Conservation (phyloP, 2,113 vertebrate genomes). For the Tiliqua scincoides region DNA sequence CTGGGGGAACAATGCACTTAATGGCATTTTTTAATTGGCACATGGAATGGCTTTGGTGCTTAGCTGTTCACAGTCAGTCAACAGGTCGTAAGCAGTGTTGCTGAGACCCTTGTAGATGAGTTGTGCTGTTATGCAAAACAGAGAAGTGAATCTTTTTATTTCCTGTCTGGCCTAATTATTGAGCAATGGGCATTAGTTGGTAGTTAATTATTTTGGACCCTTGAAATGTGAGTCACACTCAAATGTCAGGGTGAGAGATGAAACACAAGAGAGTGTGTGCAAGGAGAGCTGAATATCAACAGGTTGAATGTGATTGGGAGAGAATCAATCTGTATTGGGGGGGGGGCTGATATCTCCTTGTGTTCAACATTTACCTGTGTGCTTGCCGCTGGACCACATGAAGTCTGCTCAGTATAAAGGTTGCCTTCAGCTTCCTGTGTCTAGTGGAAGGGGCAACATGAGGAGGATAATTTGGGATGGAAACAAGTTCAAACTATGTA, state of each 20-base stretch:
- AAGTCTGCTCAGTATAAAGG: too few species aligned
- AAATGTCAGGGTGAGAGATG: not conserved
- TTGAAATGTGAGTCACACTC: not conserved
- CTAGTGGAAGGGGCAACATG: too few species aligned
- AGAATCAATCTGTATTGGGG: not conserved
- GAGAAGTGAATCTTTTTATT: not conserved
- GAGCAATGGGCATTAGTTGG: not conserved
- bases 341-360: not conserved
- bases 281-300: not conserved
- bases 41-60: not conserved
- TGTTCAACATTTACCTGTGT: not conserved
- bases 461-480: not conserved
- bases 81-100: not conserved
- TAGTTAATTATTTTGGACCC: not conserved
- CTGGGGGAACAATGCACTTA: too few species aligned
- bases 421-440: too few species aligned
- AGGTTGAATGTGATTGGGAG: not conserved
- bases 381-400: not conserved
- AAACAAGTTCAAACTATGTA: not conserved
- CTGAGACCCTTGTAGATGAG: not conserved
- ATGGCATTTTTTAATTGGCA: not conserved
- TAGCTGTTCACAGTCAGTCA: not conserved
- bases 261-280: not conserved
- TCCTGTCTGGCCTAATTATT: not conserved
- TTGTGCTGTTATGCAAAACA: not conserved